Evolutionary conservation across 2,797 vertebrate genomes (phyloP), one percentile per base, ranked within the genome.

Genomic region (Gymnothorax reevesii): DNA sequence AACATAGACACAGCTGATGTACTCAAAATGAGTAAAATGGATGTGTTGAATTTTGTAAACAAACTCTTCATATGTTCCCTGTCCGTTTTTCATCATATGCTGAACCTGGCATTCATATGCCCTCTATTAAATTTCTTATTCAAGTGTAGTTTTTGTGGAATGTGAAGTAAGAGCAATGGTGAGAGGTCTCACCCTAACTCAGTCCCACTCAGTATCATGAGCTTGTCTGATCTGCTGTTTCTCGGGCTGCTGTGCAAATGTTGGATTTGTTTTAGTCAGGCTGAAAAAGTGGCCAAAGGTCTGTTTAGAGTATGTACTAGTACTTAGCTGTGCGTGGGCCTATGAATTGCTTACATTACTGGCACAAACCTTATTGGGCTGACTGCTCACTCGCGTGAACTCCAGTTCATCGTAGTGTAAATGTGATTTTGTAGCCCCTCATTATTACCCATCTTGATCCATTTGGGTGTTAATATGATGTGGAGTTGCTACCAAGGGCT

Each of bases 191-290:
- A 55, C n/a, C n/a, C 52, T 55, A 22, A 80, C 15, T n/a, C 17
- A 80, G n/a, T 8, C 77, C 52, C 49, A 5, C 20, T 20, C 25
- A 4, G 49, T 22, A 20, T 54, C 49, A 33, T 33, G 8, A 9
- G 52, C n/a, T 55, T 8, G 55, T 22, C 25, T 22, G 77, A 55
- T 20, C 77, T 22, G 7, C 49, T 8, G 20, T 54, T 49, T 20
- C 49, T 15, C 73, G 33, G 25, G 27, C 27, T 80, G 77, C 52
- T 80, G 49, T 20, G 52, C 77, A 55, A 55, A 80, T 1, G n/a
- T 80, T 80, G 77, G 20, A 9, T 33, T 80, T 80, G 55, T 55
- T 80, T 77, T 8, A 13, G 73, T 80, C 77, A 80, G 52, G n/a
- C 42, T 33, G 5, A 77, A 8, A 20, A 49, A 42, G 49, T 55